phyloP scores from a whole-genome alignment of 1,140 invertebrate genomes.

The Scaptodrosophila lebanonensis region DNA sequence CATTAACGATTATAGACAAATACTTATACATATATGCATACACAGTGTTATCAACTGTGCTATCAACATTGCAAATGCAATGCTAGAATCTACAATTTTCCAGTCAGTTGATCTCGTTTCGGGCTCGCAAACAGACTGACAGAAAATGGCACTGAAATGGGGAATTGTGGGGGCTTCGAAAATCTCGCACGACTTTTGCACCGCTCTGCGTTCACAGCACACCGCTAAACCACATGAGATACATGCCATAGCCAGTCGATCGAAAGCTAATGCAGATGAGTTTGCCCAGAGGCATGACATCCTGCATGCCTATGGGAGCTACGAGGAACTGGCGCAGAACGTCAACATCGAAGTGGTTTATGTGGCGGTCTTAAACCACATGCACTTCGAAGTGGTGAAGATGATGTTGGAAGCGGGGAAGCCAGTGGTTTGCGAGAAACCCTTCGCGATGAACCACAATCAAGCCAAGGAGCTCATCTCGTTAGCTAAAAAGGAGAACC shows the following conservation, averaged over 20 bases:
- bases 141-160: conserved; percentile 81
- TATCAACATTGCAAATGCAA: too few relatives aligned
- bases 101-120: too few relatives aligned
- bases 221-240: conserved; percentile 81
- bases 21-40: too few relatives aligned
- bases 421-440: conserved; percentile 90
- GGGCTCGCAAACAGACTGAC: too few relatives aligned
- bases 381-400: conserved; percentile 83
- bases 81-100: too few relatives aligned
- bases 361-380: conserved; percentile 83
- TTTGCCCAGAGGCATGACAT: conserved; percentile 85
- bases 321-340: conserved; percentile 84
- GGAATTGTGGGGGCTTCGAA: conserved; percentile 85
- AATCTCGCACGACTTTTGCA: conserved; percentile 87
- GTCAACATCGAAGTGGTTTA: conserved; percentile 87
- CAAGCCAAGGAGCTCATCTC: conserved; percentile 81
- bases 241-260: conserved; percentile 84
- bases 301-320: conserved; percentile 83
- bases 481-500: conserved; percentile 80
- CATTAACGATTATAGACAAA: too few relatives aligned
- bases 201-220: conserved; percentile 80
- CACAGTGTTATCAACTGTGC: too few relatives aligned
- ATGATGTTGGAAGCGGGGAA: conserved; percentile 86
- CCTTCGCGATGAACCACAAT: conserved; percentile 84
- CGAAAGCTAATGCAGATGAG: conserved; percentile 81